Conservation (phyloP, 2,888 invertebrate genomes). For the Volucella bombylans region DNA sequence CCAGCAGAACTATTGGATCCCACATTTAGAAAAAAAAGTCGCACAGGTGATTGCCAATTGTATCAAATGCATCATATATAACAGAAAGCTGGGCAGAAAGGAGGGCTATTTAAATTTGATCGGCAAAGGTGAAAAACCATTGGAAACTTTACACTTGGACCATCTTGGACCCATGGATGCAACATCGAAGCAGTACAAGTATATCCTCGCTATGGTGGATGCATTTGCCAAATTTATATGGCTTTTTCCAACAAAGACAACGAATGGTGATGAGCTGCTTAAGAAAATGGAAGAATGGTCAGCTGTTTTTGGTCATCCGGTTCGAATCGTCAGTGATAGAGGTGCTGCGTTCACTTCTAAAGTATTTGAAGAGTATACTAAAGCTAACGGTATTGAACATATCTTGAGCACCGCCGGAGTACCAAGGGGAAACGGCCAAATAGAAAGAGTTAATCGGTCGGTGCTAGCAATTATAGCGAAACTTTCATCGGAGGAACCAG, state of each 20-base stretch:
- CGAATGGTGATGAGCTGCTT: neutral
- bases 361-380: conserved; percentile 41
- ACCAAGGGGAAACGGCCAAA: conserved; percentile 65
- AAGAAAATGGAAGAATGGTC: neutral
- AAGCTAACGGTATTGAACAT: too few relatives aligned
- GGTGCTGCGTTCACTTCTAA: conserved; percentile 38
- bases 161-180: conserved; percentile 63
- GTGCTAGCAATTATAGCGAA: too few relatives aligned
- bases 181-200: conserved; percentile 65
- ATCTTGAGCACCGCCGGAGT: conserved; percentile 49
- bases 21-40: too few relatives aligned
- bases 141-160: conserved; percentile 76
- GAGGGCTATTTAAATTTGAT: conserved; percentile 78
- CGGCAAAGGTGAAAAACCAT: conserved; percentile 76
- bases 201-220: conserved; percentile 20
- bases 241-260: too few relatives aligned
- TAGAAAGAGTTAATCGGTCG: too few relatives aligned
- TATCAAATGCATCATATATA: neutral
- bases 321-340: conserved; percentile 22
- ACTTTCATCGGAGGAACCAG: too few relatives aligned
- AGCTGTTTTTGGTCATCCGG: neutral
- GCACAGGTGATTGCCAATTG: too few relatives aligned
- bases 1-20: too few relatives aligned
- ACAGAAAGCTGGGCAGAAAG: conserved; percentile 76
- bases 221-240: conserved; percentile 58